Evolutionary conservation across 2,888 invertebrate species (phyloP).

Genomic region (Rhagium mordax): DNA sequence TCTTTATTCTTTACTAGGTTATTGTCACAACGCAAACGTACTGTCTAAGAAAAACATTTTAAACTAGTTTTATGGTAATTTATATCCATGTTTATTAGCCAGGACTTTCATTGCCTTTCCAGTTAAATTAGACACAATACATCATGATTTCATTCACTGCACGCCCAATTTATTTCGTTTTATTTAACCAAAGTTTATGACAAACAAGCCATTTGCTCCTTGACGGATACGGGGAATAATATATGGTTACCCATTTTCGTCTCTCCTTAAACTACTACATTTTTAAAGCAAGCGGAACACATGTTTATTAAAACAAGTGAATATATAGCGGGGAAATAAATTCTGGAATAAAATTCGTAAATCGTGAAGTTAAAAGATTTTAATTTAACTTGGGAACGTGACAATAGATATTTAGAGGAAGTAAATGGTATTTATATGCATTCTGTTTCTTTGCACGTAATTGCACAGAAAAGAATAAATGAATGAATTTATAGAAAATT

Average conservation of each 20-base stretch:
- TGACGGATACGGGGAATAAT: background rate
- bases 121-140: background rate
- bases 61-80: too few species aligned
- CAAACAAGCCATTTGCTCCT: slow-evolving; percentile 6
- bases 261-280: background rate
- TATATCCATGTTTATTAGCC: background rate
- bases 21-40: too few species aligned
- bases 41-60: too few species aligned
- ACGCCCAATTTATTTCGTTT: background rate
- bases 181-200: slow-evolving; percentile 6
- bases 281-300: background rate
- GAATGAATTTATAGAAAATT: too few species aligned
- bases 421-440: too few species aligned
- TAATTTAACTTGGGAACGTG: too few species aligned
- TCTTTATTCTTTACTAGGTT: too few species aligned
- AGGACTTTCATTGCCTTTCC: background rate
- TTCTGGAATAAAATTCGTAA: background rate
- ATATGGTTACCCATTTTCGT: background rate
- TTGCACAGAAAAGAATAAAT: too few species aligned
- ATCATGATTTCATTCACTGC: background rate
- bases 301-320: slow-evolving; percentile 9
- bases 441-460: too few species aligned
- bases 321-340: background rate
- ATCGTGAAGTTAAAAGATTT: too few species aligned
- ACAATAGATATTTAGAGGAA: too few species aligned